Evolutionary conservation across 2,888 invertebrate genomes (phyloP), one percentile per base, ranked within the genome.

Genomic region (Pharmacophagus antenor): DNA sequence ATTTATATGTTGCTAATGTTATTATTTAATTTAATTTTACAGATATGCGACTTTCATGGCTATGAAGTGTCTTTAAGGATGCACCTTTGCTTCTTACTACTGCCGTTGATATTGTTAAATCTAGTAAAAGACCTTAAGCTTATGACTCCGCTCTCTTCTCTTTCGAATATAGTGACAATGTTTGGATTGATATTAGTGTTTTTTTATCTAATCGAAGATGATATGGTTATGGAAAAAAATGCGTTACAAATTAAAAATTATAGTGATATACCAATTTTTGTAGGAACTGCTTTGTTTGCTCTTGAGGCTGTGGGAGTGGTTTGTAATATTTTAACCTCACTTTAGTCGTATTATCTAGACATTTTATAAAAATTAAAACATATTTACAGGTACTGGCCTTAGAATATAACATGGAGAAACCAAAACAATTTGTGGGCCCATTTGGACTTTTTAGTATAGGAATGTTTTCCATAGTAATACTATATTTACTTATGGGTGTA

Each of bases 401-500:
- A 67, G 97, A 98, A 82, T 98, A 98, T 79, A 96, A 96, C 77
- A 97, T 99, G 97, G 95, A 95, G 73, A 90, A 93, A 0, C 97
- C 98, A 0, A 92, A 93, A 68, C 89, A 92, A 18, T 98, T 98
- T 82, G 93, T 93, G 0, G 95, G 95, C 0, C 75, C 89, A 2
- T 94, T 89, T 58, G 98, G 98, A 0, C 95, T 98, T 0, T 89
- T 98, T 22, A 97, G 96, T 74, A 88, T 93, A 65, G 91, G 94
- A 12, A 97, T 98, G 96, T 63, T 92, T 0, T 77, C 94, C 12
- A 97, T 98, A 59, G 92, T 96, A 0, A 65, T 88, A 2, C 82
- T 97, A 1, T 98, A 98, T 79, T 91, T 94, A 2, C 88, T 93
- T 4, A 93, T 97, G 79, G 98, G 98, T 8, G 92, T 97, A 56